These are phyloP conservation scores for Diarsia dahlii DNA, from an alignment of 2,888 invertebrate species.

Conservation along the genomic window DNA sequence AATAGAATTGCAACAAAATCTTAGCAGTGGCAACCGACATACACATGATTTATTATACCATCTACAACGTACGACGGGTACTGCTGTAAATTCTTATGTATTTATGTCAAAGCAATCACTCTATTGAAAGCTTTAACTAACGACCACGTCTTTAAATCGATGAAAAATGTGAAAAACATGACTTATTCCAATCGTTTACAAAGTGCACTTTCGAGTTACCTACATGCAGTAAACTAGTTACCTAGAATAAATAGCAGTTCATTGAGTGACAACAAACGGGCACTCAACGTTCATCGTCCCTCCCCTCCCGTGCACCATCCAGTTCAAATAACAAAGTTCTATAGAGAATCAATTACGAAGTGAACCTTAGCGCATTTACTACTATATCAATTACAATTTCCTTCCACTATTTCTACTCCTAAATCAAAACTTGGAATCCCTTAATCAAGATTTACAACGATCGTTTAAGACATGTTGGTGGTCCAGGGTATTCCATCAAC, in stretches of 20 bases:
- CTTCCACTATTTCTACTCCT: constrained; percentile 43
- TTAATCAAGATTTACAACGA: constrained; percentile 60
- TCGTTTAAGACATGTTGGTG: constrained; percentile 49
- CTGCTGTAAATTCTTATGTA: not conserved
- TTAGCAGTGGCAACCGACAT: not conserved
- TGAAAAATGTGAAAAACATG: not conserved
- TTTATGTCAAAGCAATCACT: not conserved
- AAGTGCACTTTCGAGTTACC: constrained; percentile 20
- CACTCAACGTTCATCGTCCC: constrained; percentile 7
- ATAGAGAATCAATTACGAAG: constrained; percentile 46
- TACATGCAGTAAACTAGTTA: constrained; percentile 32
- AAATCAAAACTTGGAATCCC: constrained; percentile 60
- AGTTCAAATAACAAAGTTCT: constrained; percentile 45
- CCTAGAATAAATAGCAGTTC: constrained; percentile 32
- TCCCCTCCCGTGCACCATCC: not conserved
- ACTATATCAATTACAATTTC: constrained; percentile 52
- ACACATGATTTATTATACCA: not conserved
- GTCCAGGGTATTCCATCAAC: constrained; percentile 69
- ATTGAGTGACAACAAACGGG: constrained; percentile 18
- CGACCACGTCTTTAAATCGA: not conserved
- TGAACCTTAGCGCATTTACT: constrained; percentile 40
- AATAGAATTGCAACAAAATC: not conserved
- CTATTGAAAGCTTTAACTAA: not conserved
- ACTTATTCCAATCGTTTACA: not conserved
- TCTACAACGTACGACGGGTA: not conserved